A percentile compares a stretch with the other conserved stretches of the same genome.
Evolutionary conservation across 2,888 invertebrate genomes (phyloP).

Genomic region (Dicyrtoma fusca): DNA sequence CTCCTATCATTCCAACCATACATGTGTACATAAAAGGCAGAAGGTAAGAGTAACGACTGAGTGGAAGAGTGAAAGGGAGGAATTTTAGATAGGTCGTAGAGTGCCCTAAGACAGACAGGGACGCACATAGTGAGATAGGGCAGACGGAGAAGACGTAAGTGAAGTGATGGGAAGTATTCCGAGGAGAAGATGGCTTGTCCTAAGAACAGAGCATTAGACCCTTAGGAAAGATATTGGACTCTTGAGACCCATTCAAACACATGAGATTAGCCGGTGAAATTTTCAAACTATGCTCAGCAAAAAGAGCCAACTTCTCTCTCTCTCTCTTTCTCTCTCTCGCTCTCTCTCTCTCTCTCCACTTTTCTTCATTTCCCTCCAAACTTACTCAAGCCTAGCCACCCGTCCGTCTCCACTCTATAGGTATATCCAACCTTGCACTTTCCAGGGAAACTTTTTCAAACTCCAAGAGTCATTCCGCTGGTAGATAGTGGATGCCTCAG

Average conservation of each 20-base stretch:
- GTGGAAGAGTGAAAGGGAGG: conserved; percentile 30
- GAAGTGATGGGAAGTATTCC: conserved; percentile 36
- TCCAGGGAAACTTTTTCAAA: neutral
- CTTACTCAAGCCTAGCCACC: neutral
- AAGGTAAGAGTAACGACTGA: conserved; percentile 34
- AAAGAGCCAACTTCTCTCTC: conserved; percentile 1
- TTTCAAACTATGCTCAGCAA: conserved; percentile 42
- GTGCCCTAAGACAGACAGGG: neutral
- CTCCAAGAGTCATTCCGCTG: too few species aligned
- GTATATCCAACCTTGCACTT: neutral
- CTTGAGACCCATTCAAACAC: conserved; percentile 54
- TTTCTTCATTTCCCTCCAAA: conserved; percentile 26
- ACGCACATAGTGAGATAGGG: conserved; percentile 22
- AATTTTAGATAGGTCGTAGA: conserved; percentile 19
- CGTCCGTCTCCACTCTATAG: neutral
- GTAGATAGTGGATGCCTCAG: too few species aligned
- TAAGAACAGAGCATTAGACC: conserved; percentile 55
- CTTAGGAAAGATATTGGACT: conserved; percentile 53
- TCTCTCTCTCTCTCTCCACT: conserved; percentile 35
- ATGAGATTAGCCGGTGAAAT: conserved; percentile 57
- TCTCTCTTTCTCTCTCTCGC: conserved; percentile 21
- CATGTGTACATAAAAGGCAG: conserved; percentile 24
- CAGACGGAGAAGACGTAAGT: conserved; percentile 28
- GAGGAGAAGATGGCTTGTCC: conserved; percentile 51
- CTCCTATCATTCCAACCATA: conserved; percentile 18